These are phyloP conservation scores for Leucophora obtusa DNA, from an alignment of 2,888 invertebrate genomes.

Conservation along the genomic window DNA sequence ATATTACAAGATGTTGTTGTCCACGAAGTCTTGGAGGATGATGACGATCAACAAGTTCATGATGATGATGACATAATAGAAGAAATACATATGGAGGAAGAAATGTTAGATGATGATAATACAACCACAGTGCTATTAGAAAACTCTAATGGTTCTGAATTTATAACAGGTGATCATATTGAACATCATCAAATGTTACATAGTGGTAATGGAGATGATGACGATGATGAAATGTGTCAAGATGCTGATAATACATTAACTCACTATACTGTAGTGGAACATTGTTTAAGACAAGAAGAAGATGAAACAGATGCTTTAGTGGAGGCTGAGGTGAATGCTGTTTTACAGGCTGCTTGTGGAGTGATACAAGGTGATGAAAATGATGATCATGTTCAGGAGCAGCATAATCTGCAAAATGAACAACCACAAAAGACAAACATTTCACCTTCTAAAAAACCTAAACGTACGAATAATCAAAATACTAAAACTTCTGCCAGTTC, in stretches of 20 bases:
- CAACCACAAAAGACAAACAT: slow-evolving; percentile 53
- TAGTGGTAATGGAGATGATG: slow-evolving; percentile 64
- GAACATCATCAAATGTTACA: slow-evolving; percentile 63
- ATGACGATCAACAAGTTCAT: slow-evolving; percentile 68
- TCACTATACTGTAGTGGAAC: slow-evolving; percentile 74
- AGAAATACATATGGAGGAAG: slow-evolving; percentile 74
- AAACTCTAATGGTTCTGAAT: slow-evolving; percentile 66
- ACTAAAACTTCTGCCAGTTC: slow-evolving; percentile 66
- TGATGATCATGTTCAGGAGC: slow-evolving; percentile 10
- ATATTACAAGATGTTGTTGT: slow-evolving; percentile 65
- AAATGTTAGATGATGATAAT: slow-evolving; percentile 72
- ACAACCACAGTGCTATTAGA: slow-evolving; percentile 64
- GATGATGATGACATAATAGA: slow-evolving; percentile 75
- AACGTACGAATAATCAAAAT: slow-evolving; percentile 35
- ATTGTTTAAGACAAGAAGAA: slow-evolving; percentile 56
- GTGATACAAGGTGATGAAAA: slow-evolving; percentile 22
- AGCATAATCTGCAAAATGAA: slow-evolving; percentile 30
- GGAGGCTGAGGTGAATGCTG: slow-evolving; percentile 67
- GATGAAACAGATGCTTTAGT: slow-evolving; percentile 70
- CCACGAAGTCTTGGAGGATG: slow-evolving; percentile 68
- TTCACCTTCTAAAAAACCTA: slow-evolving; percentile 66
- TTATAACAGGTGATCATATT: slow-evolving; percentile 70
- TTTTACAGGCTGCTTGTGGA: slow-evolving; percentile 63
- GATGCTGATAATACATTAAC: slow-evolving; percentile 69
- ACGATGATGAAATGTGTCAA: slow-evolving; percentile 65